Conservation (phyloP, 35 echinoderm and acorn worm species). For the Strongylocentrotus purpuratus region DNA sequence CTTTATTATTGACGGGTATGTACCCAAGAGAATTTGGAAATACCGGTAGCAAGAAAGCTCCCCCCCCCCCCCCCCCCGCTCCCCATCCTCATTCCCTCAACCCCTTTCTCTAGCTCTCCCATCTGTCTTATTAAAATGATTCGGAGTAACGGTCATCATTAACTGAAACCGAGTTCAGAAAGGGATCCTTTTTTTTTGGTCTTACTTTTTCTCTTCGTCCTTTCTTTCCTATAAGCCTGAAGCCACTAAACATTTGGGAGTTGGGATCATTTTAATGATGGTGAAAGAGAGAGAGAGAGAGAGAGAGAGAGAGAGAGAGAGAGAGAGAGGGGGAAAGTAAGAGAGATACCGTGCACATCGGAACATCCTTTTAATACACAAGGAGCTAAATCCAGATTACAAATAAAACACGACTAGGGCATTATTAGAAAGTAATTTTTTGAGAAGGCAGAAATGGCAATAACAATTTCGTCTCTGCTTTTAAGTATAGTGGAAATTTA, state of each 20-base stretch:
- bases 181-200: background rate
- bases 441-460: background rate
- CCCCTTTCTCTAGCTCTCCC: background rate
- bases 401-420: background rate
- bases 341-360: no score
- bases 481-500: background rate
- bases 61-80: no score
- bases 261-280: background rate
- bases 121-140: background rate
- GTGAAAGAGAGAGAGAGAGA: background rate
- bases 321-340: no score
- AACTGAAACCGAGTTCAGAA: background rate
- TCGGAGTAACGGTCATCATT: conserved; percentile 1
- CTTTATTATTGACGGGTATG: no score
- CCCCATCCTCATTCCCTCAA: no score
- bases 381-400: background rate
- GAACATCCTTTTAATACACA: background rate
- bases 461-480: background rate
- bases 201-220: background rate
- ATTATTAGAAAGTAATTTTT: background rate
- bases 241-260: background rate
- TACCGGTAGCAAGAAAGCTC: no score
- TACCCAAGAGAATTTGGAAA: no score
- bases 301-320: no score
- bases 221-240: background rate